Base-by-base conservation (phyloP, 2,113 vertebrate genomes). In the Craseonycteris thonglongyai region DNA sequence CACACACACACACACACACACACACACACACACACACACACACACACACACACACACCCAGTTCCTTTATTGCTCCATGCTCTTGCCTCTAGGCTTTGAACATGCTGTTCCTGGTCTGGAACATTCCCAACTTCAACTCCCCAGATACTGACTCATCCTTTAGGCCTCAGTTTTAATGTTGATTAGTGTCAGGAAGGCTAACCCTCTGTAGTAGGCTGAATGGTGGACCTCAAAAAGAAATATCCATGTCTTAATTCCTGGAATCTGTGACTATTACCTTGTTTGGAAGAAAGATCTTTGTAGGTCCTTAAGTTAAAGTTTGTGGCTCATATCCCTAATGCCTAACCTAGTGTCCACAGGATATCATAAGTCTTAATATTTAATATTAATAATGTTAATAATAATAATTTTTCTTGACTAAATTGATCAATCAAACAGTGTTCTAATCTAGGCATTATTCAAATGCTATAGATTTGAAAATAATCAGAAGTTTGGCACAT, bases 11-110 rank as follows among this genome's bases (percentile, higher is more conserved):
- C n/a, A n/a, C n/a, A n/a, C n/a, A n/a, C n/a, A n/a, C n/a, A n/a
- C n/a, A n/a, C n/a, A n/a, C n/a, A n/a, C n/a, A n/a, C n/a, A n/a
- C n/a, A n/a, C n/a, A n/a, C n/a, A n/a, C n/a, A n/a, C n/a, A n/a
- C n/a, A n/a, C n/a, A n/a, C n/a, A n/a, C n/a, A n/a, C n/a, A n/a
- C n/a, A n/a, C n/a, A n/a, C n/a, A n/a, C n/a, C n/a, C 59, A 58
- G 76, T 66, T 88, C 66, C 72, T 72, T 87, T 59, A 82, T 91
- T 94, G 63, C 82, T 65, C 61, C 88, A 94, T 33, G 18, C 51
- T 74, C 8, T 82, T 87, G 95, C 97, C 94, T 91, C 68, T 85
- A 80, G 94, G 88, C 91, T 86, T 93, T 94, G 89, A 56, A 86
- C 85, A 51, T 40, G 66, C 68, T n/a, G 16, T 93, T 96, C 72